Evolutionary conservation across 2,888 invertebrate genomes (phyloP), one percentile per base, ranked within the genome.

Genomic region (Willowsia nigromaculata): DNA sequence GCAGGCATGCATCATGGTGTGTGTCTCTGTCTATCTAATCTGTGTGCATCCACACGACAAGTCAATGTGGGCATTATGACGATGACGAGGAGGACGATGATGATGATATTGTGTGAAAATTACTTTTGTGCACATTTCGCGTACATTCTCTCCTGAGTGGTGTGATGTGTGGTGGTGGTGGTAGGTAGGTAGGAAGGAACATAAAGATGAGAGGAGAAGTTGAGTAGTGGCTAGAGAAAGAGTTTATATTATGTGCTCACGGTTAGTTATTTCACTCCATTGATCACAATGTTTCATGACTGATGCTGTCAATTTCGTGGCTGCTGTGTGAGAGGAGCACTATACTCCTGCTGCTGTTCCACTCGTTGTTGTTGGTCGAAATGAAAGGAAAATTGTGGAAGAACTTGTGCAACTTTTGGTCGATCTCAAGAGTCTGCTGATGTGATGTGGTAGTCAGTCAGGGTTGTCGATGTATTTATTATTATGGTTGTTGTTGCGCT

Each of bases 221-320:
- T 25, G 18, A 81, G 59, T 40, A 62, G 9, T 56, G 22, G 65
- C 25, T 43, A 47, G 27, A 47, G 40, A 33, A 81, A 62, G 56
- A 56, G 37, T 71, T 71, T 71, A 22, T 81, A 25, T 59, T 40
- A 59, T 37, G n/a, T 71, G 71, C 50, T 71, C 84, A 84, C 59
- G 65, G 78, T 81, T 81, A 47, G 84, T 65, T 84, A 84, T 68
- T 82, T 84, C 53, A 71, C 56, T 68, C 74, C 47, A 68, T 71
- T 84, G 84, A 84, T 85, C 74, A 53, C 78, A 85, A 74, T 71
- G 53, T 68, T 83, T 71, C 68, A 83, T 59, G 74, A 74, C 85
- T 85, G 74, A 85, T 74, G 74, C 85, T 85, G 85, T 71, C 85
- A 85, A 85, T 85, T 84, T 53, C 53, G 83, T 53, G 68, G 82